Percentiles rank a stretch among this genome's conserved stretches.
Conservation (phyloP, 2,113 vertebrate genomes). For the Pseudorhombus dupliciocellatus region DNA sequence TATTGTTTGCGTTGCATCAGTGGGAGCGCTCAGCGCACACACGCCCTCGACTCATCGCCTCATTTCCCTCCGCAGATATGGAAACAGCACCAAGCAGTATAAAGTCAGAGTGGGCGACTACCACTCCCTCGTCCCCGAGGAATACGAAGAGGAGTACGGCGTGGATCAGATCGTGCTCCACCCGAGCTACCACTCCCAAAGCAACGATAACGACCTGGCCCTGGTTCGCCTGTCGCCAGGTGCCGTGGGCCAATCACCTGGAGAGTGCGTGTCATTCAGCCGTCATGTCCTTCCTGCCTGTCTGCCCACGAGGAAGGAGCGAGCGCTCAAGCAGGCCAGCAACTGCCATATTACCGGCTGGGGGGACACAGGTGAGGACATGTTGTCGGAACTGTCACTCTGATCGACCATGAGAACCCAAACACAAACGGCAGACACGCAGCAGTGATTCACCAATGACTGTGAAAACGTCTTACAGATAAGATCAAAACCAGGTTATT, state of each 20-base stretch:
- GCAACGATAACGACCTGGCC: conserved; percentile 94
- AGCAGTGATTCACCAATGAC: neutral
- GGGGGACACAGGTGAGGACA: conserved; percentile 94
- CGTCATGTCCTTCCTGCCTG: conserved; percentile 90
- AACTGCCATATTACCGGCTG: conserved; percentile 96
- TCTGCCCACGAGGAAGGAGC: conserved; percentile 86
- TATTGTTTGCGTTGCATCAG: conserved; percentile 8
- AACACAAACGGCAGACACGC: neutral
- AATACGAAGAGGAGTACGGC: conserved; percentile 90
- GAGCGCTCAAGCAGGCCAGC: conserved; percentile 86
- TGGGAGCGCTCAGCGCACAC: neutral
- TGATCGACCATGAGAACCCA: too few relatives aligned
- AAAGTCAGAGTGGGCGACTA: conserved; percentile 93
- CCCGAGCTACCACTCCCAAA: conserved; percentile 83
- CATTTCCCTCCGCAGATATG: conserved; percentile 83
- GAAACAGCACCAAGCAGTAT: conserved; percentile 89
- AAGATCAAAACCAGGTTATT: neutral
- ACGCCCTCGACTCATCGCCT: neutral
- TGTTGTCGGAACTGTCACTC: neutral
- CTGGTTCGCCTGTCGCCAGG: conserved; percentile 86
- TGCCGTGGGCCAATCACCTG: conserved; percentile 61
- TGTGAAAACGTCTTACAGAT: neutral
- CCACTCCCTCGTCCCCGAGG: conserved; percentile 93
- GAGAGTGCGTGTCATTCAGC: conserved; percentile 84
- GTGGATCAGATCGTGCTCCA: conserved; percentile 88